phyloP scores from a whole-genome alignment of 2,113 vertebrate genomes.

The Myxocyprinus asiaticus region DNA sequence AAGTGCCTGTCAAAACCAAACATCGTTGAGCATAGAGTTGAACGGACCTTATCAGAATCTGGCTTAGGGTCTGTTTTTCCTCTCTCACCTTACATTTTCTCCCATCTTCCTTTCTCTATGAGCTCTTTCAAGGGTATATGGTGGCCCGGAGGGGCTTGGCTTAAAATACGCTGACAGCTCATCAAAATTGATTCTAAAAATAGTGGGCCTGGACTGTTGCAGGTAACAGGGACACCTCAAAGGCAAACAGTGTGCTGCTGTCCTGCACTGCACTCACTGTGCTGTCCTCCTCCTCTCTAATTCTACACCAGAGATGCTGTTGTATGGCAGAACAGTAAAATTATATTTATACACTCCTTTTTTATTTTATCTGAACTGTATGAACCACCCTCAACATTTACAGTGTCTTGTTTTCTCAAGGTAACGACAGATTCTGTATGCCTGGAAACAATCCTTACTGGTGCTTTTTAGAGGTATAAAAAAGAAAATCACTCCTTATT shows the following conservation, averaged over 20 bases:
- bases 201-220: conserved; percentile 60
- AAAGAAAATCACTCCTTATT: too few relatives aligned
- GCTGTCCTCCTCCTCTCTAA: background rate
- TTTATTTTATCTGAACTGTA: too few relatives aligned
- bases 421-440: too few relatives aligned
- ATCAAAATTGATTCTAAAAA: conserved; percentile 61
- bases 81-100: conserved; percentile 31
- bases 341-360: too few relatives aligned
- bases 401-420: too few relatives aligned
- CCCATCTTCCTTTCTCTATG: conserved; percentile 8
- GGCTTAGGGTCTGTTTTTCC: conserved; percentile 27
- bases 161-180: conserved; percentile 62
- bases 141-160: conserved; percentile 41
- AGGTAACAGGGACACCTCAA: conserved; percentile 68
- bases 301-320: background rate
- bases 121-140: conserved; percentile 55
- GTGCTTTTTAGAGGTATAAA: too few relatives aligned
- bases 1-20: conserved; percentile 28
- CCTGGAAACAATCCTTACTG: too few relatives aligned
- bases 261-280: conserved; percentile 17
- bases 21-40: conserved; percentile 6
- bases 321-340: background rate
- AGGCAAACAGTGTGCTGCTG: conserved; percentile 55
- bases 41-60: conserved; percentile 10
- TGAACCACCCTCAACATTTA: too few relatives aligned